Base-by-base conservation (phyloP, 2,888 invertebrate species). In the Drosophila setosimentum region DNA sequence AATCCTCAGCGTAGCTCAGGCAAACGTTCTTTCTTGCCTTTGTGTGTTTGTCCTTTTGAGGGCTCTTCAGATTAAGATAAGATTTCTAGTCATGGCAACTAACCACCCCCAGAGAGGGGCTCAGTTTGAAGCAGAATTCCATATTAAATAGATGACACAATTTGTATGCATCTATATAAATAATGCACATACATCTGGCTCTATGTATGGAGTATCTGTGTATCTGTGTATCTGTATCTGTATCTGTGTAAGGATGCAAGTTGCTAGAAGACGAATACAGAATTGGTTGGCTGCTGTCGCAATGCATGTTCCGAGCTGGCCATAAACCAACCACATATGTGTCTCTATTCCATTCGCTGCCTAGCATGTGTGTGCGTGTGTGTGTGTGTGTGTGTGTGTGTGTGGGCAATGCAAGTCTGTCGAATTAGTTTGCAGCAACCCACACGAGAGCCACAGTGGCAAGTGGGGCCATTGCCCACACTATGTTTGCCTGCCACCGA, bases 341-440 rank as follows among this genome's bases (percentile, higher is more conserved):
- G 65, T 58, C 49, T 66, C 79, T 79, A 68, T 78, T 70, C 75
- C 42, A 81, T 78, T 78, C 76, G 81, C 59, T 67, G 77, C 35
- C 59, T 66, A n/a, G 57, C 29, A 21, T 30, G 48, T 32, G 58
- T 61, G 29, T 55, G 45, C 63, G 42, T 49, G 24, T 27, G 65
- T 55, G 51, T 42, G 45, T 61, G 48, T 66, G 63, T 60, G 54
- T 63, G 40, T 68, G 60, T 49, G 74, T 42, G 58, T 51, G 66
- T 60, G 48, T 49, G 74, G 10, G 72, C 51, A 69, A 73, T 79
- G 78, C 78, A 78, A 69, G 76, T 69, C 57, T 63, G 67, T 76
- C 60, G 76, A 68, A 63, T 76, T 79, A 78, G 79, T 79, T 79
- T 73, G 66, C 67, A 75, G 68, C 68, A 57, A 55, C 29, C 48